A percentile compares a stretch with the other conserved stretches of the same genome.
Conservation (phyloP, 92 coral and sea anemone species). For the Meandrina meandrites region DNA sequence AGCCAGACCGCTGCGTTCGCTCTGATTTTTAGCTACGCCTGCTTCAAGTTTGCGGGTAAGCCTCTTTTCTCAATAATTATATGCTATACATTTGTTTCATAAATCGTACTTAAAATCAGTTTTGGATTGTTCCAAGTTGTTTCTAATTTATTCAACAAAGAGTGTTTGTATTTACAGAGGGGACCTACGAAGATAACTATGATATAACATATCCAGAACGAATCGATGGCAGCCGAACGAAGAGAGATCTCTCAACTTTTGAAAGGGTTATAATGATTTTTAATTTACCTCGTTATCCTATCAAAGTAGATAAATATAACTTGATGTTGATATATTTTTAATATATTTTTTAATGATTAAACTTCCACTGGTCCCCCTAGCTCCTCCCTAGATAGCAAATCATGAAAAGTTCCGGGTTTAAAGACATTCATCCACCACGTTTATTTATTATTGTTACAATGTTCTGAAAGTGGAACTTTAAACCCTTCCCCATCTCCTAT, state of each 20-base stretch:
- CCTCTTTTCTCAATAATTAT: too few species aligned
- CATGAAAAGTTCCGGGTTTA: too few species aligned
- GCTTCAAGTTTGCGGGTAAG: conserved; percentile 4
- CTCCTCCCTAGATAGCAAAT: too few species aligned
- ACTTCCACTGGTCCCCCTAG: too few species aligned
- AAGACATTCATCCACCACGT: too few species aligned
- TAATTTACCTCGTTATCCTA: background rate
- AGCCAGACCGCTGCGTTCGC: background rate
- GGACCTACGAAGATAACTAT: background rate
- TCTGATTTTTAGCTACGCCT: background rate
- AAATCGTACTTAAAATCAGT: background rate
- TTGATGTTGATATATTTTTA: too few species aligned
- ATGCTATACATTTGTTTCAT: too few species aligned
- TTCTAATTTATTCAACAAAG: background rate
- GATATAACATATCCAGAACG: conserved; percentile 64
- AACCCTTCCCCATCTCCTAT: too few species aligned
- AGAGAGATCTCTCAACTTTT: conserved; percentile 65
- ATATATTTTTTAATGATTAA: too few species aligned
- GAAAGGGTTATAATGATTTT: conserved; percentile 28
- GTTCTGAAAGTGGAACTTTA: too few species aligned
- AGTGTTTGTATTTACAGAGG: background rate
- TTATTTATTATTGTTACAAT: too few species aligned
- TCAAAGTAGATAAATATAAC: background rate
- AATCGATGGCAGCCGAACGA: conserved; percentile 43
- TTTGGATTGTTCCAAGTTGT: background rate